A percentile compares a stretch with the other conserved stretches of the same genome.
Conservation (phyloP, 2,888 invertebrate species). For the Cephalotes varians region DNA sequence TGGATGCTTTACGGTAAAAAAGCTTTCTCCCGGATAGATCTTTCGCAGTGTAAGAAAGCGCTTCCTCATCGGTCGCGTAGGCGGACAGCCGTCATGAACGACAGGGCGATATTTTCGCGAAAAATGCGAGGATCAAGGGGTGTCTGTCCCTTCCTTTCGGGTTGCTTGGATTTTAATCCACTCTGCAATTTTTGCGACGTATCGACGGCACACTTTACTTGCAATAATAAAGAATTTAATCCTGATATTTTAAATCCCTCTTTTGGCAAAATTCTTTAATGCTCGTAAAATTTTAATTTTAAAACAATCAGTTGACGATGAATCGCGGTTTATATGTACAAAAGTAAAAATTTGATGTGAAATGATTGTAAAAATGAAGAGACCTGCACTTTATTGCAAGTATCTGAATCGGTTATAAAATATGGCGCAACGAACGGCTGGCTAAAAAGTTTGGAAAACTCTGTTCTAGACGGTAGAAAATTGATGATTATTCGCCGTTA, state of each 20-base stretch:
- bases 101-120: conserved; percentile 62
- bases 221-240: neutral
- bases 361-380: neutral
- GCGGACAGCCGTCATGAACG: conserved; percentile 57
- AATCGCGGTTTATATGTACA: neutral
- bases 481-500: conserved; percentile 42
- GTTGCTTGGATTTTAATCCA: conserved; percentile 21
- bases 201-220: neutral
- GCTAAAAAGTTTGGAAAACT: conserved; percentile 24
- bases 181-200: neutral
- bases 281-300: neutral
- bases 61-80: conserved; percentile 62
- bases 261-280: neutral
- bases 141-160: neutral
- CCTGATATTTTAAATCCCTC: neutral
- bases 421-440: neutral
- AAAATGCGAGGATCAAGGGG: conserved; percentile 49
- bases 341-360: neutral
- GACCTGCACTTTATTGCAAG: neutral
- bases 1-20: conserved; percentile 57
- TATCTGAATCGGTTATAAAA: conserved; percentile 23
- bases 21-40: conserved; percentile 66
- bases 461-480: conserved; percentile 28
- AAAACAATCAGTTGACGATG: neutral
- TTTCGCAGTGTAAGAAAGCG: conserved; percentile 63